Conservation (phyloP, 92 coral and sea anemone species). For the Hydrozoanthus gracilis region DNA sequence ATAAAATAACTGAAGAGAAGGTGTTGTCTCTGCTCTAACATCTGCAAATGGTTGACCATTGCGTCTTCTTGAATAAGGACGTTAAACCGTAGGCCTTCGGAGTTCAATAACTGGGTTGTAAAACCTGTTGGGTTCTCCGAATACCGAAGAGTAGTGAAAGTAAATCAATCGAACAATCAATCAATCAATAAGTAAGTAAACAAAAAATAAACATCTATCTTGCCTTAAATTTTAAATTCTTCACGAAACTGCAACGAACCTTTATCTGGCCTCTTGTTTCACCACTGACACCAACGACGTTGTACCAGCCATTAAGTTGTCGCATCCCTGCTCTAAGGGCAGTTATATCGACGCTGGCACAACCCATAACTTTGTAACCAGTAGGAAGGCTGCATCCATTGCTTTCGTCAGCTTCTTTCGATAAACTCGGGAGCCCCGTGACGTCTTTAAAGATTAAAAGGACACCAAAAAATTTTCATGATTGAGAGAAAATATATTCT, state of each 20-base stretch:
- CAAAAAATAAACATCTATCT: no score
- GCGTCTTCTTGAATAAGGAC: no score
- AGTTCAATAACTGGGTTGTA: no score
- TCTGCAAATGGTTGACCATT: no score
- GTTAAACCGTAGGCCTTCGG: no score
- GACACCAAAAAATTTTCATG: neutral
- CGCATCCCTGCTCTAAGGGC: conserved; percentile 94
- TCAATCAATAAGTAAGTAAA: no score
- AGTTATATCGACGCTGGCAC: conserved; percentile 83
- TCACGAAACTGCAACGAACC: conserved; percentile 44
- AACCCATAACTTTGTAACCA: conserved; percentile 78
- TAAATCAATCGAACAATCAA: no score
- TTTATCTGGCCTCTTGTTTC: conserved; percentile 95
- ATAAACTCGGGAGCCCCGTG: conserved; percentile 13
- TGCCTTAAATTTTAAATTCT: no score
- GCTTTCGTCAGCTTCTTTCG: conserved; percentile 26
- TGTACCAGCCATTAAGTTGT: conserved; percentile 95
- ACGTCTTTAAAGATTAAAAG: neutral
- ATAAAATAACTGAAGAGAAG: no score
- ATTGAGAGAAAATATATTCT: neutral
- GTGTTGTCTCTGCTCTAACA: no score
- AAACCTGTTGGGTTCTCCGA: no score
- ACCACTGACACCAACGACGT: conserved; percentile 84
- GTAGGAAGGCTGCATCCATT: conserved; percentile 40
- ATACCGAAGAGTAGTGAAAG: no score